These are phyloP conservation scores for Crematogaster levior DNA, from an alignment of 2,888 invertebrate species.

Conservation along the genomic window DNA sequence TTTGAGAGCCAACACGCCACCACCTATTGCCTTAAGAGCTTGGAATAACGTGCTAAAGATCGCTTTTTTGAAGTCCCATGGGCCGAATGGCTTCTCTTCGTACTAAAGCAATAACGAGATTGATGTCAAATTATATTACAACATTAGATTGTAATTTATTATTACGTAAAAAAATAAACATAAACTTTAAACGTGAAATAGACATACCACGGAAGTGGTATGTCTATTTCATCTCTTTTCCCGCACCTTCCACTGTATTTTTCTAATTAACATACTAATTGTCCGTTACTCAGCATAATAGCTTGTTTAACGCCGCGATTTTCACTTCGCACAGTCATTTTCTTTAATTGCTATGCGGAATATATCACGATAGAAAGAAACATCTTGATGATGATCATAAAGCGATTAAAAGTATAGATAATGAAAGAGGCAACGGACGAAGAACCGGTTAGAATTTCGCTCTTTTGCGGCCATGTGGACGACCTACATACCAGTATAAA, in stretches of 20 bases:
- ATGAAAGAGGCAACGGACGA: background rate
- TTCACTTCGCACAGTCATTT: conserved; percentile 3
- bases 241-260: no score
- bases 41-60: conserved; percentile 93
- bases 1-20: conserved; percentile 94
- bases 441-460: conserved; percentile 76
- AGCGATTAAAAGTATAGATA: background rate
- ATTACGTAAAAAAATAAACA: background rate
- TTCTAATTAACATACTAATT: conserved; percentile 2
- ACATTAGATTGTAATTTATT: background rate
- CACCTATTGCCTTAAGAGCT: conserved; percentile 95
- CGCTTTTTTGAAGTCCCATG: conserved; percentile 93
- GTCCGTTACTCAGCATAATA: background rate
- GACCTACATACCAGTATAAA: conserved; percentile 52
- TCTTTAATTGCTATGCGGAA: background rate
- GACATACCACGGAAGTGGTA: background rate
- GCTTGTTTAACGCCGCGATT: background rate
- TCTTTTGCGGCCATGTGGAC: conserved; percentile 68
- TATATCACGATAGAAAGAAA: background rate
- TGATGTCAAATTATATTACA: background rate
- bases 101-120: conserved; percentile 68
- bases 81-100: conserved; percentile 86
- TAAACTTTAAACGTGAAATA: background rate
- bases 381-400: background rate
- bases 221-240: background rate